Percentiles rank a stretch among this genome's conserved stretches.
Evolutionary conservation across 2,797 vertebrate genomes (phyloP).

Genomic region (Hipposideros larvatus): DNA sequence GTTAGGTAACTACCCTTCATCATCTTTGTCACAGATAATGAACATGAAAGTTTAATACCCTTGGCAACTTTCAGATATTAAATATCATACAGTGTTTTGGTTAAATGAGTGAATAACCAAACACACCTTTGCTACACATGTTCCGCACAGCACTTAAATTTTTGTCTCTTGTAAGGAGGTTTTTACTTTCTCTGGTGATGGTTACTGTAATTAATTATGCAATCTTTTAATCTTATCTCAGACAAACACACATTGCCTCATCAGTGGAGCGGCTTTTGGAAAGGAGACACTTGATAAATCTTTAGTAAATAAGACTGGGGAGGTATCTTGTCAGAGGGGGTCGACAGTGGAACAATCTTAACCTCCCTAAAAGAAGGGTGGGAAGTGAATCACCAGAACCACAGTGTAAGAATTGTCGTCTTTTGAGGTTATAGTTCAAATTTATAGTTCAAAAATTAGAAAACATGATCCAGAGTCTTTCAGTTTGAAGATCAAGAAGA

Average conservation of each 20-base stretch:
- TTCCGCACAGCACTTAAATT: slow-evolving; percentile 14
- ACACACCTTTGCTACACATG: neutral
- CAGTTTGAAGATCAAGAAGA: neutral
- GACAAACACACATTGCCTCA: neutral
- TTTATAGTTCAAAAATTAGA: neutral
- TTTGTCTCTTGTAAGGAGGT: neutral
- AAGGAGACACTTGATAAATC: neutral
- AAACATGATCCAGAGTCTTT: neutral
- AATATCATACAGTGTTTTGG: neutral
- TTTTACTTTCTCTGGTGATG: neutral
- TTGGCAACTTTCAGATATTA: slow-evolving; percentile 42
- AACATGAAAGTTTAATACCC: neutral
- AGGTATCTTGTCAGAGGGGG: neutral
- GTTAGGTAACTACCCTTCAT: neutral
- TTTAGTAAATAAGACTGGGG: neutral
- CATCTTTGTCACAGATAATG: neutral
- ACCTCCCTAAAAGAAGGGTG: neutral
- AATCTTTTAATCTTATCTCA: neutral
- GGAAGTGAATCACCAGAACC: neutral
- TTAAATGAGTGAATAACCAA: neutral
- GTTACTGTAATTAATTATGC: neutral
- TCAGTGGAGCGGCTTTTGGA: neutral
- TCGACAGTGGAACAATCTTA: neutral
- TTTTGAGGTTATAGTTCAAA: neutral
- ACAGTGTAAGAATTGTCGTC: neutral